A percentile compares a stretch with the other conserved stretches of the same genome.
These are phyloP conservation scores for Sialia sialis DNA, from an alignment of 2,113 vertebrate species.

Conservation along the genomic window DNA sequence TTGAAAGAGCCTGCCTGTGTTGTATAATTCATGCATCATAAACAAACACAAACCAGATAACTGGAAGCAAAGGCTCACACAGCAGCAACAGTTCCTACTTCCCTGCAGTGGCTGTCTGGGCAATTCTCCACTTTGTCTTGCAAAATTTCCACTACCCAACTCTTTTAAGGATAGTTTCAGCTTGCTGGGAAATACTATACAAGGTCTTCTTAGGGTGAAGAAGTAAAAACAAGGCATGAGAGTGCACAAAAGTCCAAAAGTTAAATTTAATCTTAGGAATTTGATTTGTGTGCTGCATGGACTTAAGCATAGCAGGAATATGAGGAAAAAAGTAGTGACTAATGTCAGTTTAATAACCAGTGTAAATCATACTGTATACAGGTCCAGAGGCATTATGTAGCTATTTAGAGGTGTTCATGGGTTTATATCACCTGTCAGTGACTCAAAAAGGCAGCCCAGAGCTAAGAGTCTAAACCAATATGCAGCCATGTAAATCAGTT, in stretches of 20 bases:
- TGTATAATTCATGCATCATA: not conserved
- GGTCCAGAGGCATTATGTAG: not conserved
- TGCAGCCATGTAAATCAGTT: not conserved
- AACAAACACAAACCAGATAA: slow-evolving; percentile 21
- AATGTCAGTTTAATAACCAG: not conserved
- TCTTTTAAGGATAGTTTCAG: not conserved
- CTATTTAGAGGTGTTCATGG: not conserved
- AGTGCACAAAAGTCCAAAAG: not conserved
- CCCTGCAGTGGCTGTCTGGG: not conserved
- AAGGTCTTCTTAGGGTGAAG: not conserved
- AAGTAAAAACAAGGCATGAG: not conserved
- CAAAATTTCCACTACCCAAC: not conserved
- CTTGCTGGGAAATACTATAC: not conserved
- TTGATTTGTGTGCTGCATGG: not conserved
- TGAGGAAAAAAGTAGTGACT: not conserved
- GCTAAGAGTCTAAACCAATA: not conserved
- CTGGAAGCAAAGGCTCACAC: not conserved
- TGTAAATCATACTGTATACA: not conserved
- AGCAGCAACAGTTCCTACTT: not conserved
- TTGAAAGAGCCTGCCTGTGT: not conserved
- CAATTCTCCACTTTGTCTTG: not conserved
- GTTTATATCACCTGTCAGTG: not conserved
- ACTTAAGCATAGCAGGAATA: not conserved
- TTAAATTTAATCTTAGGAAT: not conserved
- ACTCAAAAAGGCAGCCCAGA: not conserved